A percentile compares a stretch with the other conserved stretches of the same genome.
Evolutionary conservation across 2,113 vertebrate species (phyloP).

Genomic region (Sinocyclocheilus maitianheensis): DNA sequence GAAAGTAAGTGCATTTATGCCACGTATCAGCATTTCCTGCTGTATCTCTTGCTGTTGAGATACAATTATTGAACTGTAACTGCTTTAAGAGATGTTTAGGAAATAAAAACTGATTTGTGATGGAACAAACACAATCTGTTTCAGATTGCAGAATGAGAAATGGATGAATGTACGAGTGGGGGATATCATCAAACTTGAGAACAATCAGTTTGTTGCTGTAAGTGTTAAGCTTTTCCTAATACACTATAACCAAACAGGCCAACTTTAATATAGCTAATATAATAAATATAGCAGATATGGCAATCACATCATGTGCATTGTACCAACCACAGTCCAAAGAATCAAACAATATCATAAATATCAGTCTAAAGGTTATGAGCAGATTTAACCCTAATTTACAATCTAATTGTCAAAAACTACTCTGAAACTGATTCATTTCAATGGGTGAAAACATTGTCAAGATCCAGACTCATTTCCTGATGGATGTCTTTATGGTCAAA

Average conservation of each 20-base stretch:
- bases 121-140: neutral
- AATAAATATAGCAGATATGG: neutral
- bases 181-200: constrained; percentile 75
- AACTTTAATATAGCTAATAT: neutral
- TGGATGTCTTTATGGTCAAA: neutral
- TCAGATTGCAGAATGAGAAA: constrained; percentile 74
- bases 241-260: neutral
- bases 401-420: neutral
- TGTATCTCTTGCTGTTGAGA: neutral
- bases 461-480: neutral
- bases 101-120: neutral
- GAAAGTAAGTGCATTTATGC: constrained; percentile 69
- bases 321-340: neutral
- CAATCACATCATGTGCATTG: neutral
- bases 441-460: neutral
- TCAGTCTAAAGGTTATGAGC: neutral
- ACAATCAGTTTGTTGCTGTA: constrained; percentile 81
- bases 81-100: neutral
- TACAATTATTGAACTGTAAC: neutral
- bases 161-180: constrained; percentile 75
- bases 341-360: neutral
- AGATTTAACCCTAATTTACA: constrained; percentile 1
- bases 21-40: neutral
- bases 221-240: constrained; percentile 59
- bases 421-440: neutral